These are phyloP conservation scores for Brachypteracias leptosomus DNA, from an alignment of 2,113 vertebrate genomes.

Conservation along the genomic window DNA sequence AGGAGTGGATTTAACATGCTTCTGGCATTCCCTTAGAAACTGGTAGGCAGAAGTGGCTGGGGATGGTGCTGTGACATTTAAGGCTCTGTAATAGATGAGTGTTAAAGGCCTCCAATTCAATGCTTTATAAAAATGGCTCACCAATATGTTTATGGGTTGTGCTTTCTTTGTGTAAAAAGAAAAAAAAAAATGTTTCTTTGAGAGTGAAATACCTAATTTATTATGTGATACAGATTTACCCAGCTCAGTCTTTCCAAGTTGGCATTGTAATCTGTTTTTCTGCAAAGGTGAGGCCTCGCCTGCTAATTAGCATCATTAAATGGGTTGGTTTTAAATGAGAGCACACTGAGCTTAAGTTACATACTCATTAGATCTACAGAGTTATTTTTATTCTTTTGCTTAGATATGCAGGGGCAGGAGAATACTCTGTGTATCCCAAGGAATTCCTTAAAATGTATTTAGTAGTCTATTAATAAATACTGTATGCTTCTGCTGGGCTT, in stretches of 20 bases:
- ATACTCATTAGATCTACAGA: not conserved
- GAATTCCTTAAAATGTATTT: not conserved
- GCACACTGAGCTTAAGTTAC: not conserved
- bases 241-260: not conserved
- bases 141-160: not conserved
- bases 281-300: constrained; percentile 19
- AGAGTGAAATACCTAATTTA: not conserved
- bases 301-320: constrained; percentile 48
- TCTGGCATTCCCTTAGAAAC: not conserved
- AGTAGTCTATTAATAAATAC: not conserved
- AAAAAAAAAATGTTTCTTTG: not conserved
- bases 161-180: not conserved
- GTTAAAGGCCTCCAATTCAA: not conserved
- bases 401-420: not conserved
- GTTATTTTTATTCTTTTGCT: constrained; percentile 27
- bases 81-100: not conserved
- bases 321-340: constrained; percentile 26
- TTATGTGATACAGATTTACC: not conserved
- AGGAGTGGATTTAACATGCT: not conserved
- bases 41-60: not conserved
- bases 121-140: not conserved
- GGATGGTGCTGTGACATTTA: not conserved
- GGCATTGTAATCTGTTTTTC: not conserved
- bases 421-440: not conserved
- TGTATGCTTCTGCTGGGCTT: not conserved